These are phyloP conservation scores for Zeus faber DNA, from an alignment of 2,113 vertebrate species.

Conservation along the genomic window DNA sequence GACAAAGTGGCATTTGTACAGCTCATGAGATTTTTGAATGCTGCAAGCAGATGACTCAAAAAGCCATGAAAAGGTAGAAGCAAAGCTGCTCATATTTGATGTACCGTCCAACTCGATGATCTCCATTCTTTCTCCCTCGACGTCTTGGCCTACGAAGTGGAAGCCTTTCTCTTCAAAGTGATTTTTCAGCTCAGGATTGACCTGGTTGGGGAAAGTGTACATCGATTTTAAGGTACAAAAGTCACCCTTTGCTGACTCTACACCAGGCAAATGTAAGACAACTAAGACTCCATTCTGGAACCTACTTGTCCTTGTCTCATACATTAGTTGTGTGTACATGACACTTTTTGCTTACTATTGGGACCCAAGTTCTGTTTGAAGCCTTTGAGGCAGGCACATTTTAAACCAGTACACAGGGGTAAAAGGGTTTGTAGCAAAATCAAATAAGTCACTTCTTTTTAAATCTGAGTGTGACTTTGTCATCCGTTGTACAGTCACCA, in stretches of 20 bases:
- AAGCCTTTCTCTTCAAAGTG: slow-evolving; percentile 87
- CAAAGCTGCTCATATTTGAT: neutral
- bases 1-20: slow-evolving; percentile 2
- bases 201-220: slow-evolving; percentile 64
- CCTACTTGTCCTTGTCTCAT: no score
- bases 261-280: no score
- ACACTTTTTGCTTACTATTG: no score
- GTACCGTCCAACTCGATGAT: slow-evolving; percentile 90
- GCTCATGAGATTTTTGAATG: neutral
- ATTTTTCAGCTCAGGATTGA: slow-evolving; percentile 90
- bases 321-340: no score
- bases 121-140: slow-evolving; percentile 95
- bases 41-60: neutral
- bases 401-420: no score
- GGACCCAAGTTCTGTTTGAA: no score
- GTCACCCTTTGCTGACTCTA: neutral
- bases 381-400: no score
- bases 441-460: no score
- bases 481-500: neutral
- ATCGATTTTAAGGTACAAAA: neutral
- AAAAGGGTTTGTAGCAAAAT: no score
- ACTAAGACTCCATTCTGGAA: no score
- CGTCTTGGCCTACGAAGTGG: slow-evolving; percentile 90
- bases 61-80: neutral
- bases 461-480: no score